Conservation (phyloP, 2,888 invertebrate species). For the Luffia ferchaultella region DNA sequence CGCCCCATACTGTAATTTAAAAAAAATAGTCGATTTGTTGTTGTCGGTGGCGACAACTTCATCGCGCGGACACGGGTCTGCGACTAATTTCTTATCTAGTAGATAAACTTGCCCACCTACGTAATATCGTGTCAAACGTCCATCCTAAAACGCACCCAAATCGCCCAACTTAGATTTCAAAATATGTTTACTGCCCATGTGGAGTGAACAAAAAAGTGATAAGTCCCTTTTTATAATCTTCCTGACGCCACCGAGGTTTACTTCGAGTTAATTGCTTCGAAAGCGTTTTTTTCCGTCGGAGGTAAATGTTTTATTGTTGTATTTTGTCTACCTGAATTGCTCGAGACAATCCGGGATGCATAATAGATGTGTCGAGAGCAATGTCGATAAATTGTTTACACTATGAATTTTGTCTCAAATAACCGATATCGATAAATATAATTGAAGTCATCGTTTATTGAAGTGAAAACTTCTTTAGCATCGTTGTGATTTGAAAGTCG, state of each 20-base stretch:
- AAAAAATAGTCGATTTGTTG: too few relatives aligned
- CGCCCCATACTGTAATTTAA: too few relatives aligned
- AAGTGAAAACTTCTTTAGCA: too few relatives aligned
- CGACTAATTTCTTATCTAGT: neutral
- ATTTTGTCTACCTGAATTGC: slow-evolving; percentile 54
- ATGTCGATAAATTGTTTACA: too few relatives aligned
- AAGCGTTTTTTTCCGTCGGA: slow-evolving; percentile 29
- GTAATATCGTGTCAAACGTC: slow-evolving; percentile 12
- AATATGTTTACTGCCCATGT: neutral
- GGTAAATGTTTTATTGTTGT: slow-evolving; percentile 54
- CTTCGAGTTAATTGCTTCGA: slow-evolving; percentile 56
- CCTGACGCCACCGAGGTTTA: slow-evolving; percentile 58
- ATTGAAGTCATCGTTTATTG: too few relatives aligned
- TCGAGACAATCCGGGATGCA: slow-evolving; percentile 29
- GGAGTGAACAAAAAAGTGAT: slow-evolving; percentile 44
- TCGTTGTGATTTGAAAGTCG: too few relatives aligned
- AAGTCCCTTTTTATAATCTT: slow-evolving; percentile 55
- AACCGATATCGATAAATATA: too few relatives aligned
- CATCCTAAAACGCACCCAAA: neutral
- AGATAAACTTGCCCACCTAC: slow-evolving; percentile 49
- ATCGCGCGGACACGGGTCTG: too few relatives aligned
- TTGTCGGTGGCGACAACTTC: too few relatives aligned
- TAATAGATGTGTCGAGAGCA: slow-evolving; percentile 29
- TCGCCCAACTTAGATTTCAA: neutral
- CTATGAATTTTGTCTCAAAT: too few relatives aligned